Evolutionary conservation across 1,140 invertebrate genomes (phyloP), one percentile per base, ranked within the genome.

Genomic region (Cydia amplana): DNA sequence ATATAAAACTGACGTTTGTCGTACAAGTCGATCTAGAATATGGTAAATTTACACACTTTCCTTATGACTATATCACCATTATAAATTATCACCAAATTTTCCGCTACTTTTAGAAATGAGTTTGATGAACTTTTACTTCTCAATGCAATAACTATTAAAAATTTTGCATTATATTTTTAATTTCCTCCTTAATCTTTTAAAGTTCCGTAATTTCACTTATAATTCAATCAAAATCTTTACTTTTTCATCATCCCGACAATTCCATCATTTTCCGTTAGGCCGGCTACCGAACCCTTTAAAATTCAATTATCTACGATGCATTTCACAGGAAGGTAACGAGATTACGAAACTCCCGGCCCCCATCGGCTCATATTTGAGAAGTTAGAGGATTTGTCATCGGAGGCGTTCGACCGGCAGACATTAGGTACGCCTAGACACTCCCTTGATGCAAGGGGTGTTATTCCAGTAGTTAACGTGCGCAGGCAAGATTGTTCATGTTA

Each of bases 311-410:
- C 10, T 14, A 10, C 20, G 55, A 60, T 60, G 55, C 55, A 60
- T 60, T 60, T 60, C 55, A 60, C 55, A 12, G 55, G 55, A 12
- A 60, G 55, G n/a, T 60, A 60, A 60, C 55, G 6, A 23, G 55
- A 60, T 60, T 60, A 60, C 55, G 9, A 60, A 60, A 60, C 7
- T 60, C 55, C 55, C 18, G 55, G 18, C 20, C 55, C 43, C 55
- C 55, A 12, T 60, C 55, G 55, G 55, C 20, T 60, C 55, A 60
- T 60, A 60, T 60, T 60, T 60, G 55, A 60, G 55, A 60, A 60
- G 55, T 60, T 60, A 23, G 55, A 23, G 51, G 55, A 60, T 60
- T 60, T 60, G 55, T 60, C 55, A 60, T 60, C 20, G 55, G 55
- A 60, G 55, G 55, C 55, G 55, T 60, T 60, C 55, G 55, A 23